Percentiles rank a stretch among this genome's conserved stretches.
Evolutionary conservation across 2,113 vertebrate species (phyloP).

Genomic region (Sterrhoptilus dennistouni): DNA sequence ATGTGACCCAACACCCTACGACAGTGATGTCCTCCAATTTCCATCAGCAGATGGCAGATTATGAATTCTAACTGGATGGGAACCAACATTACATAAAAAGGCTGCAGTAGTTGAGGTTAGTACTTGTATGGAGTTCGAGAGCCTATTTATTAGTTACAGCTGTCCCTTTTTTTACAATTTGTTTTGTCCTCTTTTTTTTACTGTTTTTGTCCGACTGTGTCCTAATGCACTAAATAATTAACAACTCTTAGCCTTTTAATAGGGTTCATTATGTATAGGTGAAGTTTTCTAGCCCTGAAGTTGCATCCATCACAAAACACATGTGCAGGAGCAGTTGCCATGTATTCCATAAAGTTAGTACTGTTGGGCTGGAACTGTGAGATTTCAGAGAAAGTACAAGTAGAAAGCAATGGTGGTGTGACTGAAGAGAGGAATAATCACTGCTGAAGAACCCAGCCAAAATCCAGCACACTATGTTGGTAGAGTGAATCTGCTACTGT

Average conservation of each 20-base stretch:
- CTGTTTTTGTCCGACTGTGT: background rate
- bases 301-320: background rate
- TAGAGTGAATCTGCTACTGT: background rate
- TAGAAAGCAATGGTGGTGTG: background rate
- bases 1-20: accelerated
- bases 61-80: background rate
- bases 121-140: background rate
- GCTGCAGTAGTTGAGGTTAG: background rate
- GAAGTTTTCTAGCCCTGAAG: background rate
- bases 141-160: background rate
- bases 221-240: background rate
- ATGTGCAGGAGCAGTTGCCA: background rate
- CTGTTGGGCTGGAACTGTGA: background rate
- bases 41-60: background rate
- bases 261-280: background rate
- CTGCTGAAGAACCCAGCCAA: background rate
- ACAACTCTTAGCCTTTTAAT: background rate
- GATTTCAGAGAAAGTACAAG: background rate
- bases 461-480: background rate
- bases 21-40: background rate
- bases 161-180: background rate
- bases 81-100: background rate
- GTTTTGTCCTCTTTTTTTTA: background rate
- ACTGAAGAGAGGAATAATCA: background rate
- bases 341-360: background rate